Evolutionary conservation across 35 echinoderm and acorn worm species (phyloP).

Genomic region (Anneissia japonica): DNA sequence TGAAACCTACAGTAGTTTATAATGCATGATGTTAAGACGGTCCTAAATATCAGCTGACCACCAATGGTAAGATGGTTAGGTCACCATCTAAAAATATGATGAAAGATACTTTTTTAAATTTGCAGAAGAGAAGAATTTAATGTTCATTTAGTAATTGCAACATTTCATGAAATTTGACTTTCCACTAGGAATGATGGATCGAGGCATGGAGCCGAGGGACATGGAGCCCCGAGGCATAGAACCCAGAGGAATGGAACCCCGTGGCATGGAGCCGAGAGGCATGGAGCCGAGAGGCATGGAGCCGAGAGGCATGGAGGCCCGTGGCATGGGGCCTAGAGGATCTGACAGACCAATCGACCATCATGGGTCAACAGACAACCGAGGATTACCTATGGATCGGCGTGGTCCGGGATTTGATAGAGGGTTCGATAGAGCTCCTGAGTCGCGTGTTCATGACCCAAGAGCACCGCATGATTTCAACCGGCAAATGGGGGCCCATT

Average conservation of each 20-base stretch:
- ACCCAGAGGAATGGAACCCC: neutral
- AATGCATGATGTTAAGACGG: too few species aligned
- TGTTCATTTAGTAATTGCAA: too few species aligned
- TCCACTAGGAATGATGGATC: constrained; percentile 24
- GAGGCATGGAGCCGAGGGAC: constrained; percentile 4
- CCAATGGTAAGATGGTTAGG: too few species aligned
- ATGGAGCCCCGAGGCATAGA: neutral
- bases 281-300: neutral
- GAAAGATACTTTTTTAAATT: too few species aligned
- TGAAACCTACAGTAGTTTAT: too few species aligned
- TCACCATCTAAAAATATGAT: too few species aligned
- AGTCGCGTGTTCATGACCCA: neutral
- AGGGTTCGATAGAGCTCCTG: constrained; percentile 1
- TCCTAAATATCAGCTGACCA: too few species aligned
- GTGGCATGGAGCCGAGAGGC: neutral
- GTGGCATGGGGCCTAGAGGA: constrained; percentile 6
- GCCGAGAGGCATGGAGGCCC: neutral
- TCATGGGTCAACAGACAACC: neutral
- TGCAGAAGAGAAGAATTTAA: too few species aligned
- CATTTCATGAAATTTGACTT: too few species aligned
- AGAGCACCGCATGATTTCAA: neutral
- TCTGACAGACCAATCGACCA: neutral
- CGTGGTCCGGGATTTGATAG: neutral
- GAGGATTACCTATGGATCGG: neutral
- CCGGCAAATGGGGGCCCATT: neutral